These are phyloP conservation scores for Iselma pallidipennis DNA, from an alignment of 2,888 invertebrate genomes.

Conservation along the genomic window DNA sequence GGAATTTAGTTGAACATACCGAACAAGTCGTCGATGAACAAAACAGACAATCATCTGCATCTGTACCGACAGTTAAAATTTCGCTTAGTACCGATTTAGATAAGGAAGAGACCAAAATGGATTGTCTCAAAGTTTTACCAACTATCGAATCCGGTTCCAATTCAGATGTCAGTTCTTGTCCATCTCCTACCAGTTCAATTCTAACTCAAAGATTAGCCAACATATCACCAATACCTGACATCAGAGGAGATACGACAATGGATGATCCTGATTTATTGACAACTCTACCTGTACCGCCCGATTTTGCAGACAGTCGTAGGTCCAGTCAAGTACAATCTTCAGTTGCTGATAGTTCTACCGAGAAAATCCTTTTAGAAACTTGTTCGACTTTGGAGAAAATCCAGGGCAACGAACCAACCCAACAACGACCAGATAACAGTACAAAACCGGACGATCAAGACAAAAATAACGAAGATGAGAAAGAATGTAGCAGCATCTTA, in stretches of 20 bases:
- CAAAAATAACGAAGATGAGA: slow-evolving; percentile 58
- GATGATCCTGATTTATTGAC: slow-evolving; percentile 60
- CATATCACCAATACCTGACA: slow-evolving; percentile 69
- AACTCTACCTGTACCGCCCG: slow-evolving; percentile 75
- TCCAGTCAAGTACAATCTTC: slow-evolving; percentile 59
- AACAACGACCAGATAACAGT: slow-evolving; percentile 39
- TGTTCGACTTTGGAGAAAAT: slow-evolving; percentile 43
- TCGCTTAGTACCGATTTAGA: slow-evolving; percentile 48
- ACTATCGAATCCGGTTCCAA: slow-evolving; percentile 55
- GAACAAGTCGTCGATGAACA: slow-evolving; percentile 71
- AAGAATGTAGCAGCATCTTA: slow-evolving; percentile 65
- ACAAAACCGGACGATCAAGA: slow-evolving; percentile 51
- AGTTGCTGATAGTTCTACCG: slow-evolving; percentile 41
- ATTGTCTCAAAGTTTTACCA: slow-evolving; percentile 54
- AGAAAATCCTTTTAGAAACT: slow-evolving; percentile 46
- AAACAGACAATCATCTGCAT: slow-evolving; percentile 43
- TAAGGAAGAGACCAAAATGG: slow-evolving; percentile 46
- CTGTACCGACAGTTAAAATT: slow-evolving; percentile 49
- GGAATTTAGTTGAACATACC: slow-evolving; percentile 78
- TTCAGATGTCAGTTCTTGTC: slow-evolving; percentile 57
- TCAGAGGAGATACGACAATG: slow-evolving; percentile 63
- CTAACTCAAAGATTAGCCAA: slow-evolving; percentile 60
- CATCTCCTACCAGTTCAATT: slow-evolving; percentile 58
- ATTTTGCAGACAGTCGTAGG: slow-evolving; percentile 81
- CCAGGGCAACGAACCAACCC: slow-evolving; percentile 19